phyloP scores from a whole-genome alignment of 2,113 vertebrate species.

The Nothobranchius kuhntae region DNA sequence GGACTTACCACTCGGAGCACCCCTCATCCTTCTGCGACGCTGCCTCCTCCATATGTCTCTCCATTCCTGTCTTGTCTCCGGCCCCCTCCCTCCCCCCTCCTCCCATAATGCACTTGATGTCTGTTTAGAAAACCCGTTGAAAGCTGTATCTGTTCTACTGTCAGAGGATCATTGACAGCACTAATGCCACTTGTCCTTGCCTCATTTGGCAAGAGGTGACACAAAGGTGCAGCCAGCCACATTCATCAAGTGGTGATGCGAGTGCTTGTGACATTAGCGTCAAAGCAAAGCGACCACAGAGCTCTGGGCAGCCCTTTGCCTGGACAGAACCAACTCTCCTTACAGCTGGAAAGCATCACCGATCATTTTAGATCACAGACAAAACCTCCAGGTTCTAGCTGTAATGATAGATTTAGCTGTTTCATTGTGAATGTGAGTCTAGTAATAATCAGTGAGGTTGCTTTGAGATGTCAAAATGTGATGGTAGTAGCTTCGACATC shows the following conservation, averaged over 20 bases:
- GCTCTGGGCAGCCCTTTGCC: slow-evolving; percentile 24
- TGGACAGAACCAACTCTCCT: slow-evolving; percentile 15
- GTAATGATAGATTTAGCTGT: too few species aligned
- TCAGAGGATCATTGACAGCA: slow-evolving; percentile 92
- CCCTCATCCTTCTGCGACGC: slow-evolving; percentile 55
- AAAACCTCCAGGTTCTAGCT: too few species aligned
- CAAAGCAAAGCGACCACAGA: slow-evolving; percentile 27
- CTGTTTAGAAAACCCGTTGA: slow-evolving; percentile 88
- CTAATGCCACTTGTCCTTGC: slow-evolving; percentile 94
- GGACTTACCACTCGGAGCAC: slow-evolving; percentile 63
- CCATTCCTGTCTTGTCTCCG: slow-evolving; percentile 42
- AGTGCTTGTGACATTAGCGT: slow-evolving; percentile 51
- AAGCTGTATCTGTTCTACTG: slow-evolving; percentile 86
- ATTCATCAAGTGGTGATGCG: slow-evolving; percentile 81
- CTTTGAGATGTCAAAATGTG: too few species aligned
- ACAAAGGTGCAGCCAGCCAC: slow-evolving; percentile 80
- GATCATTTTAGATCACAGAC: not conserved
- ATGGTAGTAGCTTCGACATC: too few species aligned
- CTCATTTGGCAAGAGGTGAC: slow-evolving; percentile 88
- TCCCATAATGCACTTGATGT: slow-evolving; percentile 86
- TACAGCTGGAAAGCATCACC: slow-evolving; percentile 13
- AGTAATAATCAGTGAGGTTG: too few species aligned
- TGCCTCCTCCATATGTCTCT: slow-evolving; percentile 59
- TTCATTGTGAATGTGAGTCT: too few species aligned
- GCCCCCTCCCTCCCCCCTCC: slow-evolving; percentile 8